Evolutionary conservation across 2,113 vertebrate species (phyloP).

Genomic region (Tinamus guttatus): DNA sequence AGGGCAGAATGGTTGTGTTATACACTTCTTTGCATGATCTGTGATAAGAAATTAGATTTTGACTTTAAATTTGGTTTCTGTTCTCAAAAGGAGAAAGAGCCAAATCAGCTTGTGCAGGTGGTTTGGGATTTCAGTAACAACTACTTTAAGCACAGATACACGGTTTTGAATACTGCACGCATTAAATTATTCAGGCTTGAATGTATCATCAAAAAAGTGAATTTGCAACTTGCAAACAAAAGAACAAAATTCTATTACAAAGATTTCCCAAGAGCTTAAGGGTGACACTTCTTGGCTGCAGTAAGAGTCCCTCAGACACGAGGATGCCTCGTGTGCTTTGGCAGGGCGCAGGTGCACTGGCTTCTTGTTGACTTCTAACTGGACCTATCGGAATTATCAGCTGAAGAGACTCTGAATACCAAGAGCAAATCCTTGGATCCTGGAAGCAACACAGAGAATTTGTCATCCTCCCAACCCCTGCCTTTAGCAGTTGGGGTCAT

Average conservation of each 20-base stretch:
- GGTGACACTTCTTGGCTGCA: slow-evolving; percentile 1
- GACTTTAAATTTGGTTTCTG: background rate
- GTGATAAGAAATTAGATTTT: slow-evolving; percentile 13
- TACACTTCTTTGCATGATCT: background rate
- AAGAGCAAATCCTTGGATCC: background rate
- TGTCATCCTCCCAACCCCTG: background rate
- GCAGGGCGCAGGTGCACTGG: background rate
- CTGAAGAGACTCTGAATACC: background rate
- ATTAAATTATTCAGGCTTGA: slow-evolving; percentile 9
- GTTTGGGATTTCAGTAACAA: slow-evolving; percentile 20
- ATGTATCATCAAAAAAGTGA: background rate
- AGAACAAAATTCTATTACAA: background rate
- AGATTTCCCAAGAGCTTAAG: background rate
- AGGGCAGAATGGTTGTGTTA: background rate
- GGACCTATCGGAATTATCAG: background rate
- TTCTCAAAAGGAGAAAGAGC: background rate
- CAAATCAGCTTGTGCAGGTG: background rate
- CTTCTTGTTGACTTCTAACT: background rate
- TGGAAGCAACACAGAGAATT: background rate
- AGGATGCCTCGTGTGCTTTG: background rate
- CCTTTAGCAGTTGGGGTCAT: background rate
- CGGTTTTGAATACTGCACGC: background rate
- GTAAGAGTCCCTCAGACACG: background rate
- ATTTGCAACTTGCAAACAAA: slow-evolving; percentile 33
- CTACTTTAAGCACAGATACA: background rate